Evolutionary conservation across 2,113 vertebrate species (phyloP).

Genomic region (Larimichthys polyactis): DNA sequence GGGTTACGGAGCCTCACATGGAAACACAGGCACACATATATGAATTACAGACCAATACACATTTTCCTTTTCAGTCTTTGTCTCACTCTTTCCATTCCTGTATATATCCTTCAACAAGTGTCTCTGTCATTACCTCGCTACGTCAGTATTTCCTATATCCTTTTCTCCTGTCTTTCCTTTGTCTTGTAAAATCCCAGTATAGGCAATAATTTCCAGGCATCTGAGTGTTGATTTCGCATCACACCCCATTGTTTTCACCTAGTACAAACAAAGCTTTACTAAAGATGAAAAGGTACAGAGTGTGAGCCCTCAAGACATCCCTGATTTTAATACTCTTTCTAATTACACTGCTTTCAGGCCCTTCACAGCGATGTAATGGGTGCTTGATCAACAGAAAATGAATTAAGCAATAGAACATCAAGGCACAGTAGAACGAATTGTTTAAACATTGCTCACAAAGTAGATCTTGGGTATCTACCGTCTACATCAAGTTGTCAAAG

Average conservation of each 20-base stretch:
- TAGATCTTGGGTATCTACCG: background rate
- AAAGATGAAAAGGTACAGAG: background rate
- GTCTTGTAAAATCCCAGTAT: background rate
- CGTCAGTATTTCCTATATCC: background rate
- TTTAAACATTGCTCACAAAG: background rate
- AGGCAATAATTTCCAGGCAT: background rate
- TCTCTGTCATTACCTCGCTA: background rate
- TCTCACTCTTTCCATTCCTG: slow-evolving; percentile 16
- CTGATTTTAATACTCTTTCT: slow-evolving; percentile 4
- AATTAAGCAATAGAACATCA: background rate
- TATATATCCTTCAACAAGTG: slow-evolving; percentile 24
- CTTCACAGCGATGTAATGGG: background rate
- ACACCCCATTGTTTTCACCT: background rate
- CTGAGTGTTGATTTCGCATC: background rate
- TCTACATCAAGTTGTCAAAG: background rate
- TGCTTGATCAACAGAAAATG: background rate
- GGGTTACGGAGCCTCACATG: slow-evolving; percentile 45
- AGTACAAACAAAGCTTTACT: background rate
- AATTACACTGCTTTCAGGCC: background rate
- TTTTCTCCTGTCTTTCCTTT: background rate
- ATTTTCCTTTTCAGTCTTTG: slow-evolving; percentile 1
- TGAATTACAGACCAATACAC: slow-evolving; percentile 1
- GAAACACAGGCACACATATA: slow-evolving; percentile 12
- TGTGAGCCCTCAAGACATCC: background rate
- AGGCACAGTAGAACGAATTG: background rate